Evolutionary conservation across 2,888 invertebrate genomes (phyloP).

Genomic region (Mycalesis mineus): DNA sequence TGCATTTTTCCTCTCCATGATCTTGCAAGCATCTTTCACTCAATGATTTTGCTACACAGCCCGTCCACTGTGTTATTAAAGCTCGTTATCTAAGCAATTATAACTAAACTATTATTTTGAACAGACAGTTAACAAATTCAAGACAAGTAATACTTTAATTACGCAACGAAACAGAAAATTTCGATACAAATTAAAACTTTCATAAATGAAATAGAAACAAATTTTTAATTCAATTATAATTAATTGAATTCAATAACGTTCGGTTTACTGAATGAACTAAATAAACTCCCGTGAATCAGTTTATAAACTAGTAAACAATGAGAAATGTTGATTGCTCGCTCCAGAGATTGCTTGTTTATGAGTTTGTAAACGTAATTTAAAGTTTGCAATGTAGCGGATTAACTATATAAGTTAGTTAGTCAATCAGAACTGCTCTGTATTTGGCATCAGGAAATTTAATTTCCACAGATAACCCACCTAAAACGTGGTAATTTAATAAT

Average conservation of each 20-base stretch:
- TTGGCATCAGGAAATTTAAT: conserved; percentile 39
- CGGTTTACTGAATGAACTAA: conserved; percentile 2
- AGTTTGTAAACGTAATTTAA: conserved; percentile 28
- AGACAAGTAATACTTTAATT: too few species aligned
- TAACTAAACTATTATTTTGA: too few species aligned
- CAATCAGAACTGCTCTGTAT: conserved; percentile 29
- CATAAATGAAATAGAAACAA: neutral
- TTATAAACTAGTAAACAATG: conserved; percentile 27
- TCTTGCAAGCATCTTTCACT: too few species aligned
- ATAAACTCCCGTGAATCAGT: conserved; percentile 21
- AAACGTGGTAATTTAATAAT: too few species aligned
- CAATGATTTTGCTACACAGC: too few species aligned
- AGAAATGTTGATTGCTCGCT: conserved; percentile 29
- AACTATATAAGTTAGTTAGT: conserved; percentile 23
- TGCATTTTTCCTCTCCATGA: too few species aligned
- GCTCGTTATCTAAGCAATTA: too few species aligned
- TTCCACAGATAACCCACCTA: conserved; percentile 16
- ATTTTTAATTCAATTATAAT: neutral
- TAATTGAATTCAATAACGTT: neutral
- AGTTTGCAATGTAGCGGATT: conserved; percentile 27
- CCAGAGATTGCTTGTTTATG: conserved; percentile 30
- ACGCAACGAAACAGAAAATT: too few species aligned
- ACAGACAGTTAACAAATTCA: too few species aligned
- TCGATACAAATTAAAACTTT: neutral
- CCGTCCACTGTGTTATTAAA: too few species aligned